A percentile compares a stretch with the other conserved stretches of the same genome.
These are phyloP conservation scores for Aromia moschata DNA, from an alignment of 2,888 invertebrate genomes.

Conservation along the genomic window DNA sequence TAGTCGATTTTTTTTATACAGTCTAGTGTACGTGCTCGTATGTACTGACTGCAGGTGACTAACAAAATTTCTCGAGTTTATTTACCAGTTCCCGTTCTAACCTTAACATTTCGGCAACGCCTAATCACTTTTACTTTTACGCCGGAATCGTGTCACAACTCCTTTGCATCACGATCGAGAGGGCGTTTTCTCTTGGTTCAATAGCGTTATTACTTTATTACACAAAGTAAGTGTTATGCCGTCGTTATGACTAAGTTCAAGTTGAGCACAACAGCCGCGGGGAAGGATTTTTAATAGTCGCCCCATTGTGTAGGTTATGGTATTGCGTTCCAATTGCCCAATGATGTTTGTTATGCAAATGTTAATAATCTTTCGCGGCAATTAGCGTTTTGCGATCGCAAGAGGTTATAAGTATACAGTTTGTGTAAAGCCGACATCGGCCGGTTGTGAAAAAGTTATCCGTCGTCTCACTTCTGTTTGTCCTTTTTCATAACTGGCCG, in stretches of 20 bases:
- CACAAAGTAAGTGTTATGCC: not conserved
- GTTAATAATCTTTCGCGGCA: no score
- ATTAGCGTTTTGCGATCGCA: no score
- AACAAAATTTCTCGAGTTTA: not conserved
- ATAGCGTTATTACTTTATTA: no score
- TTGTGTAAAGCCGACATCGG: no score
- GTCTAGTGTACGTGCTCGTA: no score
- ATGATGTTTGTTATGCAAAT: no score
- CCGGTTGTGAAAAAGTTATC: no score
- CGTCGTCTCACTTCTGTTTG: no score
- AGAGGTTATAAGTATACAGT: no score
- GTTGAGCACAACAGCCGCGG: not conserved
- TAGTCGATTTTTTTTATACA: no score
- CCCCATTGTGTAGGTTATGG: not conserved
- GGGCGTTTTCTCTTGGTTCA: not conserved
- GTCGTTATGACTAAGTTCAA: not conserved
- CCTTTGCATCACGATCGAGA: not conserved
- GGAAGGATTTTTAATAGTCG: not conserved
- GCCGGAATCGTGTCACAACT: not conserved
- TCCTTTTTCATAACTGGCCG: no score
- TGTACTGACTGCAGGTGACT: no score
- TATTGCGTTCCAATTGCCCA: not conserved
- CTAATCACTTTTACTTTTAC: conserved; percentile 2
- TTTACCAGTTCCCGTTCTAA: not conserved
- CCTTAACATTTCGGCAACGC: conserved; percentile 2